Base-by-base conservation (phyloP, 2,797 vertebrate genomes). In the Onychomys arenicola region DNA sequence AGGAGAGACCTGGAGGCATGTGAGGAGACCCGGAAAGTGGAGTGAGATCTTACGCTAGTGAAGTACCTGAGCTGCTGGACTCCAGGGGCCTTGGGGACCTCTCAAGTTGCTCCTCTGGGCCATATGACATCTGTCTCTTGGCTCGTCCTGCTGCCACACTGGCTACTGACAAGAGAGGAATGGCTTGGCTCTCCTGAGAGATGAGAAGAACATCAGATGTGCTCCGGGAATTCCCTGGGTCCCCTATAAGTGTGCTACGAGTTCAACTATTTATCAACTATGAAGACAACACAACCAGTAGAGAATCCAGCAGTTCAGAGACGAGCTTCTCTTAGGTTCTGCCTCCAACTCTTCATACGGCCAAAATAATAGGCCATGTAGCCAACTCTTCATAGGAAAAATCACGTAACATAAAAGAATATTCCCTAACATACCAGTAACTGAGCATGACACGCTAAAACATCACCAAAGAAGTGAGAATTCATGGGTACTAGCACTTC, bases 141-240 rank as follows among this genome's bases (percentile, higher is more conserved):
- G 94, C 97, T 97, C 98, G 99, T 91, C 98, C 99, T 0, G 99
- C 92, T 0, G 98, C 98, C 82, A 99, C 96, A 1, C 99, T 99
- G 61, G 99, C 98, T 87, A 99, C 98, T 0, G 99, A 99, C 97
- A 99, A 95, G 61, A 99, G 96, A 0, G 99, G 99, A 95, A 99
- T 98, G 34, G 99, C 99, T 94, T 99, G 99, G 98, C 99, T 99
- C 97, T 99, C 99, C 99, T 99, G 94, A 55, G 37, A 1, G 2
- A 57, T 0, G 71, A 37, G 14, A 57, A 34, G 32, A 49, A 57
- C 8, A 37, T 88, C 55, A 77, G 78, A 0, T 32, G 46, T 27
- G 11, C n/a, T 52, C 61, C 75, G 49, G 65, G 23, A 12, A 63
- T 3, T 21, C 40, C 32, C 61, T 6, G 17, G 43, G 11, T 63